phyloP scores from a whole-genome alignment of 1,140 invertebrate species.

The Tetramorium alpestre region DNA sequence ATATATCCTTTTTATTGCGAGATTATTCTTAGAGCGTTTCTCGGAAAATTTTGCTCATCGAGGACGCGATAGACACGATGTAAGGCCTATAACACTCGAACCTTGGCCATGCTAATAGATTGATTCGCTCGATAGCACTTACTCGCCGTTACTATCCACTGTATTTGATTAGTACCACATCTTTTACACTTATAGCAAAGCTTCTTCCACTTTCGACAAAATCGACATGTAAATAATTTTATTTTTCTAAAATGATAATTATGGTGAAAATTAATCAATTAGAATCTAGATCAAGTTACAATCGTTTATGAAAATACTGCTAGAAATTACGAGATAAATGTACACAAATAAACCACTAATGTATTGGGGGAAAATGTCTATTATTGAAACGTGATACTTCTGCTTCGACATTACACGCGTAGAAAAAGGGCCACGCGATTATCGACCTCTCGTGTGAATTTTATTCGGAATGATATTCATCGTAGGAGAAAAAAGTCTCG shows the following conservation, averaged over 20 bases:
- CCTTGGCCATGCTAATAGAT: slow-evolving; percentile 84
- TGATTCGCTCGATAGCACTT: slow-evolving; percentile 78
- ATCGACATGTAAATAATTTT: neutral
- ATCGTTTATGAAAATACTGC: neutral
- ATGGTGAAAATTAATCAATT: neutral
- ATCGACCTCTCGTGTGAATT: neutral
- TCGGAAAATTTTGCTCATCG: slow-evolving; percentile 35
- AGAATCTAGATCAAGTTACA: neutral
- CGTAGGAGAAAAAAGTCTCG: slow-evolving; percentile 11
- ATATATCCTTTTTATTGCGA: neutral
- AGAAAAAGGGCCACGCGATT: neutral
- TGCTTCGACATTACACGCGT: neutral
- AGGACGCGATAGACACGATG: slow-evolving; percentile 16
- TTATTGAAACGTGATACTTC: neutral
- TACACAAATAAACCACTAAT: too few relatives aligned
- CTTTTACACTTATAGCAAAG: neutral
- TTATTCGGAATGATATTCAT: slow-evolving; percentile 28
- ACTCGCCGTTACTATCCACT: slow-evolving; percentile 11
- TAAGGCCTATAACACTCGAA: slow-evolving; percentile 79
- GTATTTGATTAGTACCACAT: slow-evolving; percentile 29
- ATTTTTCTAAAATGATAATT: neutral
- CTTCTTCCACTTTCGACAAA: neutral
- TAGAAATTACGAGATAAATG: neutral
- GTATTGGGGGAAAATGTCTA: neutral
- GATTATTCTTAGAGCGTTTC: neutral